Evolutionary conservation across 2,888 invertebrate species (phyloP), one percentile per base, ranked within the genome.

Genomic region (Axea sp.): DNA sequence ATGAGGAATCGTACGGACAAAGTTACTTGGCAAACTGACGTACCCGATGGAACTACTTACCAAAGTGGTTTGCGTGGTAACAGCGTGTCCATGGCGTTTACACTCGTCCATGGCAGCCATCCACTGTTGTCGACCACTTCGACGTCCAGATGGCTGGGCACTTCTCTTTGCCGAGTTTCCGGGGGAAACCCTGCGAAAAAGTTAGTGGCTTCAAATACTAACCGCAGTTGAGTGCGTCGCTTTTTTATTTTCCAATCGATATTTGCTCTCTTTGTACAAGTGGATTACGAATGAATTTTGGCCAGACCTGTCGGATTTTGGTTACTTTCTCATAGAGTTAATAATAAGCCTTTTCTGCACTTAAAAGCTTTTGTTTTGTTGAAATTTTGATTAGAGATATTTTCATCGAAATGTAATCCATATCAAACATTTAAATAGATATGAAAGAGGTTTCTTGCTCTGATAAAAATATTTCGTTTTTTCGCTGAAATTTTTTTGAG

Each of bases 1-100:
- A 68, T 55, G 37, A 49, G 55, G 43, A 9, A 45, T 26, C 37
- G 43, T 26, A 8, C 11, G 39, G 22, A 28, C 11, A 35, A 37
- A 59, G 43, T 65, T 45, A 30, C 30, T 57, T 59, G 60, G 64
- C 59, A 57, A 65, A 65, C 37, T 35, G 17, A 35, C 33, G 39
- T 6, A 47, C 47, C 57, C 49, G 51, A 22, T 57, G 30, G n/a
- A 43, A 24, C 67, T 79, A 89, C 92, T 91, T 89, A 94, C 94
- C 89, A 94, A 91, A 82, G 94, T 94, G 62, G 94, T 94, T 89
- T 94, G 93, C 37, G 93, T 93, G 73, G 93, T 93, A 77, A 92
- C 92, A 26, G 81, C 81, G 37, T 83, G 82, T 47, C 82, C 85
- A 35, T 81, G 80, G 62, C 82, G 83, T 77, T 82, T 84, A 64